Evolutionary conservation across 2,888 invertebrate species (phyloP).

Genomic region (Alloplasta piceator): DNA sequence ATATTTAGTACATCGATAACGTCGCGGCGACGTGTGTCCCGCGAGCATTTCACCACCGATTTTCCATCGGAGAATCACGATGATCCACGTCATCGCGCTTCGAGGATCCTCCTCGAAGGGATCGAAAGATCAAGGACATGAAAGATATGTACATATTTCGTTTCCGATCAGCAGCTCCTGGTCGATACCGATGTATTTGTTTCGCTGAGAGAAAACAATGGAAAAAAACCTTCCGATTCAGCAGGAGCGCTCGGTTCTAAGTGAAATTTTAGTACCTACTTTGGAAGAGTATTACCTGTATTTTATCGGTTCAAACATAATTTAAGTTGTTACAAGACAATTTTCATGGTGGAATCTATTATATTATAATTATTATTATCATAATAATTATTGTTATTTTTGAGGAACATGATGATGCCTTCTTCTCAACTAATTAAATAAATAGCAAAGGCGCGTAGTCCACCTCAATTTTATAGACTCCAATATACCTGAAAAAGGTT

Average conservation of each 20-base stretch:
- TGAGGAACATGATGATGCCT: too few species aligned
- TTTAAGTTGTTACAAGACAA: too few species aligned
- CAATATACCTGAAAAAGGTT: too few species aligned
- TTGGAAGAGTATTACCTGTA: too few species aligned
- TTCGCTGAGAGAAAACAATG: not conserved
- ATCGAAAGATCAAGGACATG: conserved; percentile 60
- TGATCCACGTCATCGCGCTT: conserved; percentile 17
- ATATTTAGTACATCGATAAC: conserved; percentile 28
- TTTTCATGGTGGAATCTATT: too few species aligned
- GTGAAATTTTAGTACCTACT: too few species aligned
- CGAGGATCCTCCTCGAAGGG: conserved; percentile 35
- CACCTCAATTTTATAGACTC: too few species aligned
- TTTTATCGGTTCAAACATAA: too few species aligned
- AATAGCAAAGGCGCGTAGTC: too few species aligned
- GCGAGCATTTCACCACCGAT: conserved; percentile 49
- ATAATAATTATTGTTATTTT: too few species aligned
- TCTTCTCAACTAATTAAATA: too few species aligned
- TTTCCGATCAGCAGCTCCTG: conserved; percentile 31
- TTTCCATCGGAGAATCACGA: conserved; percentile 24
- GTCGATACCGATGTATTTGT: conserved; percentile 52
- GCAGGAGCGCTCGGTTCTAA: not conserved
- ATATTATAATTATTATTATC: too few species aligned
- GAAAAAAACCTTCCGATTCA: conserved; percentile 1
- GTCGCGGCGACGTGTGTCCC: conserved; percentile 6
- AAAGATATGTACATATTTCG: conserved; percentile 7